Percentiles rank a stretch among this genome's conserved stretches.
Conservation (phyloP, 2,888 invertebrate species). For the Ommatoiulus sabulosus region DNA sequence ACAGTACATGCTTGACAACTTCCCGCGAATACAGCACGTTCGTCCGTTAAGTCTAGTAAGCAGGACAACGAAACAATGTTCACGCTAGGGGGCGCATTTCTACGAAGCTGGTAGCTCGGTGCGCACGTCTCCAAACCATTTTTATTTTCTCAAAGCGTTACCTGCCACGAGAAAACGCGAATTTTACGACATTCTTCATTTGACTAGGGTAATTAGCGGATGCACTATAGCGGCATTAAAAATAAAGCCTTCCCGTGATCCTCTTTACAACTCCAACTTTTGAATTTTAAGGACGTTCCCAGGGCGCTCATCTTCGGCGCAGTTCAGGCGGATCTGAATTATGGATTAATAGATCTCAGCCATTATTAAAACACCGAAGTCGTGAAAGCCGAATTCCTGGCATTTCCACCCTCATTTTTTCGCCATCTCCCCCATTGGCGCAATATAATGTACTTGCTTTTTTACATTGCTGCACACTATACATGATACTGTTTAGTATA, state of each 20-base stretch:
- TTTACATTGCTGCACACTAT: background rate
- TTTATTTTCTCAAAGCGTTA: background rate
- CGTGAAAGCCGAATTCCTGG: constrained; percentile 31
- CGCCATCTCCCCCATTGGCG: background rate
- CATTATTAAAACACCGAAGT: constrained; percentile 33
- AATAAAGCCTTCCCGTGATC: constrained; percentile 36
- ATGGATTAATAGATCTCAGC: background rate
- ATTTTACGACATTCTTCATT: constrained; percentile 40
- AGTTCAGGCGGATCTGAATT: constrained; percentile 38
- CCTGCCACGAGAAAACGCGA: background rate
- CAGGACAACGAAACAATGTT: background rate
- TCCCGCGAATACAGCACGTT: background rate
- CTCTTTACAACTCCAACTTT: constrained; percentile 22
- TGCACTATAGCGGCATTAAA: constrained; percentile 12
- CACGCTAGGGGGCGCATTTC: background rate
- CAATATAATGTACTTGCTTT: background rate
- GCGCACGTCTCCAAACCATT: background rate
- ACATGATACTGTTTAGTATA: background rate
- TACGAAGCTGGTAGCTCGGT: background rate
- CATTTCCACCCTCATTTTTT: background rate
- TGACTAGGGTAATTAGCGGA: constrained; percentile 15
- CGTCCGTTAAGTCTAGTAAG: background rate
- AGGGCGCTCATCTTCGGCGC: background rate
- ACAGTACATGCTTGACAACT: background rate
- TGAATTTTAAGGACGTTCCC: constrained; percentile 18